Percentiles rank a stretch among this genome's conserved stretches.
Conservation (phyloP, 1,140 invertebrate genomes). For the Diachasma alloeum region DNA sequence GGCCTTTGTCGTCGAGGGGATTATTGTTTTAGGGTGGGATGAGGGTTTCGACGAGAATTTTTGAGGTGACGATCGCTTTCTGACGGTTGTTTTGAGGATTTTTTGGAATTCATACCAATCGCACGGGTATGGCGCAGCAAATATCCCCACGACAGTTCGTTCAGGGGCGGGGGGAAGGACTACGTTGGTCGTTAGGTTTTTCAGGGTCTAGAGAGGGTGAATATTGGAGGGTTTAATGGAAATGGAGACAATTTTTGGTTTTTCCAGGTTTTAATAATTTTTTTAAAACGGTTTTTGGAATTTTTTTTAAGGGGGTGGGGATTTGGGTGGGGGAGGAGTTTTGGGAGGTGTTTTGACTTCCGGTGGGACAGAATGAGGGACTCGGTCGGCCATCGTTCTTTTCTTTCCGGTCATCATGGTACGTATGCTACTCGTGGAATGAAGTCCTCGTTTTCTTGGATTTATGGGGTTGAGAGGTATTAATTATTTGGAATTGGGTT, state of each 20-base stretch:
- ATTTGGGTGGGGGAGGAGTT: neutral
- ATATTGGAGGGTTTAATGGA: too few relatives aligned
- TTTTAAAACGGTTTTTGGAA: neutral
- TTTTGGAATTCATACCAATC: neutral
- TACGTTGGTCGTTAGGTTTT: neutral
- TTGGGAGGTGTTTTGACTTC: neutral
- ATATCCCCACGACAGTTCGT: neutral
- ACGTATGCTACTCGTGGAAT: slow-evolving; percentile 1
- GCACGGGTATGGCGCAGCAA: neutral
- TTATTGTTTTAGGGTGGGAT: too few relatives aligned
- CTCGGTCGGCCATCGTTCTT: slow-evolving; percentile 3
- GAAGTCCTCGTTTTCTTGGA: neutral
- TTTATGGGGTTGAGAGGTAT: neutral
- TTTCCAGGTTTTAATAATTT: neutral
- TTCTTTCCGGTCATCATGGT: neutral
- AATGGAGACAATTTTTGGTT: too few relatives aligned
- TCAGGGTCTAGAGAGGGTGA: too few relatives aligned
- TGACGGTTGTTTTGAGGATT: neutral
- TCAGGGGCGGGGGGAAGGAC: neutral
- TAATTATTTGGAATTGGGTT: neutral
- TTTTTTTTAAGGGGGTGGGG: neutral
- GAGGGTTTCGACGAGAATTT: too few relatives aligned
- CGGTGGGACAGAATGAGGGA: neutral
- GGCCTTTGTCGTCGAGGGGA: too few relatives aligned
- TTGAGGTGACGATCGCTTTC: too few relatives aligned